Base-by-base conservation (phyloP, 2,888 invertebrate genomes). In the Mythimna ferrago region DNA sequence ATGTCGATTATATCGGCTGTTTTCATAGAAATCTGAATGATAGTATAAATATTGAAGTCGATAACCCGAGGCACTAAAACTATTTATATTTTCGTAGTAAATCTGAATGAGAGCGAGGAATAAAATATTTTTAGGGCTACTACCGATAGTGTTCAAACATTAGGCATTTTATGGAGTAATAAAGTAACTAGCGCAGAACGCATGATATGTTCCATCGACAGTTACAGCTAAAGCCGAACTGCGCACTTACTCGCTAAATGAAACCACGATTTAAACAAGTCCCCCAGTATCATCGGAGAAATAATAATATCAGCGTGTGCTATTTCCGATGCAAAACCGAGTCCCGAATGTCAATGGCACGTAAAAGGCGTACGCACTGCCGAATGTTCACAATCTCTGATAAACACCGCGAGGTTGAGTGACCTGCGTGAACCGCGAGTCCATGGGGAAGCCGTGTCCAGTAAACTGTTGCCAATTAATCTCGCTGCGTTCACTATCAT, bases 331-430 rank as follows among this genome's bases (percentile, higher is more conserved):
- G 89, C 89, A 86, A 91, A 90, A 87, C 80, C 81, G 85, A 87
- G 86, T 78, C 76, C 85, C 86, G 90, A 93, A 94, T 94, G 95
- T 95, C 95, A 95, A 94, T 94, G 94, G 93, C 94, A 94, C 91
- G 91, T 87, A 87, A 92, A 92, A 89, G 83, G 84, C 86, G 85
- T 85, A 90, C 89, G 89, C 87, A 81, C 78, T 79, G 84, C 78
- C 82, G 75, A 86, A 84, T 86, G 84, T 83, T 83, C 85, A 32
- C 57, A 68, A 80, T 69, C 63, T 68, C 61, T 89, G 87, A 92
- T 92, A 93, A 93, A 92, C 90, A 91, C 89, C 82, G 85, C 86
- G 78, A 87, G 86, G 93, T 93, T 93, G 90, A 93, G 83, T 93
- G 93, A 94, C 91, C 93, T 83, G 87, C 79, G 71, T 78, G 77